A percentile compares a stretch with the other conserved stretches of the same genome.
Evolutionary conservation across 37 sponge, comb jelly and placozoan species (phyloP).

Genomic region (Geodia barretti): DNA sequence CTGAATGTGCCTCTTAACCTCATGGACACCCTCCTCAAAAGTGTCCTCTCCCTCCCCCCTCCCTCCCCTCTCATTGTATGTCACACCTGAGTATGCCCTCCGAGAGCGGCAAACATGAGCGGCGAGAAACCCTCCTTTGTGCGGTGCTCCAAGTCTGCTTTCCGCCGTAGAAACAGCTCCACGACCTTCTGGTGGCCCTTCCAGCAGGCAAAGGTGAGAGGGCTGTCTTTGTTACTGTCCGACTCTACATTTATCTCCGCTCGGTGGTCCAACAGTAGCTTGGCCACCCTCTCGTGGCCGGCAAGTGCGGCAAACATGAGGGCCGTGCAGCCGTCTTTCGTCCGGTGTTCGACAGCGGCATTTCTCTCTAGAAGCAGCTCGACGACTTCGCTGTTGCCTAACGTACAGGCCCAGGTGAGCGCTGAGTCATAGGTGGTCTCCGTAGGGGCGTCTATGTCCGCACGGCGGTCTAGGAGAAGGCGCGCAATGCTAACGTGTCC

Average conservation of each 20-base stretch:
- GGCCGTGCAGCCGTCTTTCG: conserved; percentile 98
- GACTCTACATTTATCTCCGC: conserved; percentile 93
- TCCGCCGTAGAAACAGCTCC: conserved; percentile 79
- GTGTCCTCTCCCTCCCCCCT: too few species aligned
- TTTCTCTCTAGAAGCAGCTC: conserved; percentile 79
- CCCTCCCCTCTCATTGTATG: conserved; percentile 23
- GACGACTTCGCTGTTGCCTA: conserved; percentile 94
- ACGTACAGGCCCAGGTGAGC: conserved; percentile 99
- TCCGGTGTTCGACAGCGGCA: conserved; percentile 94
- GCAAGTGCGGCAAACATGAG: conserved; percentile 98
- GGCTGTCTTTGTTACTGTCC: conserved; percentile 98
- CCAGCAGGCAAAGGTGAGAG: conserved; percentile 99
- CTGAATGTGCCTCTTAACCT: too few species aligned
- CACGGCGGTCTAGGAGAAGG: conserved; percentile 88
- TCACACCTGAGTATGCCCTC: conserved; percentile 88
- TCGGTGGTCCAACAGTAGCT: conserved; percentile 80
- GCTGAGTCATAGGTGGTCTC: conserved; percentile 97
- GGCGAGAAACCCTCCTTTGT: conserved; percentile 98
- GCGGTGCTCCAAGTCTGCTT: conserved; percentile 96
- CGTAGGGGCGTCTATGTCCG: conserved; percentile 94
- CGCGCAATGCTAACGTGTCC: conserved; percentile 92
- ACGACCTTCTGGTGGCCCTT: conserved; percentile 98
- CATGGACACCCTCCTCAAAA: too few species aligned
- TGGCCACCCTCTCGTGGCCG: conserved; percentile 90
- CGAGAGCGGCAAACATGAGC: conserved; percentile 98